phyloP scores from a whole-genome alignment of 1,140 invertebrate genomes.

The Galleria mellonella region DNA sequence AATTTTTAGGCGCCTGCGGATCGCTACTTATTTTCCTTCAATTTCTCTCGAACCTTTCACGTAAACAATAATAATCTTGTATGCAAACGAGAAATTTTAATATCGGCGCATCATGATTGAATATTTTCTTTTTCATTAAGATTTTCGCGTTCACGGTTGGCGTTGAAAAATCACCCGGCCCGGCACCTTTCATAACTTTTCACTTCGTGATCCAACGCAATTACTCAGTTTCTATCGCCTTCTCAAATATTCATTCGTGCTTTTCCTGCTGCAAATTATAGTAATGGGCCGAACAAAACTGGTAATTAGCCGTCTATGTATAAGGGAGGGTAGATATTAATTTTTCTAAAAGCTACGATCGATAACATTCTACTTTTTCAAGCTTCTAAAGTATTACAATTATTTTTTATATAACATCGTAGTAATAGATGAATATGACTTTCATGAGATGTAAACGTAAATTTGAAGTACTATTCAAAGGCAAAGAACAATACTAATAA shows the following conservation, averaged over 20 bases:
- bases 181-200: slow-evolving; percentile 72
- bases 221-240: slow-evolving; percentile 71
- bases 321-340: slow-evolving; percentile 25
- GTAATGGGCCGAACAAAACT: slow-evolving; percentile 61
- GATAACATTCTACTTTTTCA: slow-evolving; percentile 12
- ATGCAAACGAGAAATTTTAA: slow-evolving; percentile 9
- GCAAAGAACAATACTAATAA: slow-evolving; percentile 11
- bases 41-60: slow-evolving; percentile 1
- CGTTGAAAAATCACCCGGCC: slow-evolving; percentile 60
- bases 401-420: background rate
- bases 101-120: slow-evolving; percentile 31
- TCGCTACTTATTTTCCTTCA: slow-evolving; percentile 24
- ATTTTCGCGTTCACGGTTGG: slow-evolving; percentile 50
- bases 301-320: slow-evolving; percentile 50
- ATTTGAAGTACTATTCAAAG: too few relatives aligned
- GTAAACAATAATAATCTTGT: background rate
- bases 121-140: slow-evolving; percentile 66
- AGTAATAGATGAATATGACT: background rate
- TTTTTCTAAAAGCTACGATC: slow-evolving; percentile 33
- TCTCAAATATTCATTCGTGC: slow-evolving; percentile 71
- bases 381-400: slow-evolving; percentile 12
- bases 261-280: slow-evolving; percentile 66
- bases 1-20: slow-evolving; percentile 45
- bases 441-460: too few relatives aligned
- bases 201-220: slow-evolving; percentile 70